These are phyloP conservation scores for Cecidostiba fungosa DNA, from an alignment of 2,888 invertebrate genomes.

Conservation along the genomic window DNA sequence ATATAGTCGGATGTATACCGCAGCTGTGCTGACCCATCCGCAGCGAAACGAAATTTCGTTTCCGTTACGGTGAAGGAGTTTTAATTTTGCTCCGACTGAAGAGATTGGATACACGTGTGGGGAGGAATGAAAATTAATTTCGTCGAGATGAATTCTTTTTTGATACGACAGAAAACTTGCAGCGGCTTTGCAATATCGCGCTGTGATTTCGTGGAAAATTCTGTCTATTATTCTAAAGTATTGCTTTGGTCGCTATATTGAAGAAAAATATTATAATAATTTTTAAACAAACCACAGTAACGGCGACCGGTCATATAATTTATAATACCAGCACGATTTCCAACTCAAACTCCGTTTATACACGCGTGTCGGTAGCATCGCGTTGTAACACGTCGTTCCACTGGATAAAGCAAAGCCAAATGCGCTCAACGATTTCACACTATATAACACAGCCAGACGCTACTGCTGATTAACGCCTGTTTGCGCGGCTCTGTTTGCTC, in stretches of 20 bases:
- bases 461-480: slow-evolving; percentile 37
- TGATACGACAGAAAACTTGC: background rate
- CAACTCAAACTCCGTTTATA: background rate
- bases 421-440: background rate
- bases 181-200: background rate
- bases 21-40: background rate
- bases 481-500: slow-evolving; percentile 34
- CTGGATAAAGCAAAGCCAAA: background rate
- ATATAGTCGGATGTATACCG: background rate
- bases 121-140: background rate
- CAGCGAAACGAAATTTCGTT: slow-evolving; percentile 18
- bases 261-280: too few species aligned
- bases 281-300: too few species aligned
- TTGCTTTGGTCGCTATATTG: too few species aligned
- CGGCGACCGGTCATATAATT: too few species aligned
- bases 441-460: background rate
- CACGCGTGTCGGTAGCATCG: background rate
- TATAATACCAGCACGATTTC: background rate
- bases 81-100: slow-evolving; percentile 13
- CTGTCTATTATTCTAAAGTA: background rate
- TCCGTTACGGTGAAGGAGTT: background rate
- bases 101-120: background rate
- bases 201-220: background rate
- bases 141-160: background rate
- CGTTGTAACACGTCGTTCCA: background rate